Percentiles rank a stretch among this genome's conserved stretches.
Evolutionary conservation across 2,888 invertebrate species (phyloP).

Genomic region (Muscina levida): DNA sequence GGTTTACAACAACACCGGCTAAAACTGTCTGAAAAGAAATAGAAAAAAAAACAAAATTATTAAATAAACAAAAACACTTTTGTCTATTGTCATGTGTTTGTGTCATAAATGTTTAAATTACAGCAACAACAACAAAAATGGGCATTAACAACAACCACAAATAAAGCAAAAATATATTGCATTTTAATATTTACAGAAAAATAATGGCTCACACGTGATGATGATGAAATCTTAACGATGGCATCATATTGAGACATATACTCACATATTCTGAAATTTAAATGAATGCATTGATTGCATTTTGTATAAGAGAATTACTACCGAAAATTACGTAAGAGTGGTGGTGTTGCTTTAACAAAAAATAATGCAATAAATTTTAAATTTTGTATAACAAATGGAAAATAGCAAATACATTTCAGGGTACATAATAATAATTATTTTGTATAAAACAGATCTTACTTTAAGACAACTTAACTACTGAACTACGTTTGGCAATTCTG

Average conservation of each 20-base stretch:
- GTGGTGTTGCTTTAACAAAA: too few species aligned
- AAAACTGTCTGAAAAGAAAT: slow-evolving; percentile 48
- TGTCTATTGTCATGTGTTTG: slow-evolving; percentile 23
- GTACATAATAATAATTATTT: too few species aligned
- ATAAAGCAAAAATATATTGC: slow-evolving; percentile 26
- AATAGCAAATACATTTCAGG: too few species aligned
- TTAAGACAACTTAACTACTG: too few species aligned
- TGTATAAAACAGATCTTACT: too few species aligned
- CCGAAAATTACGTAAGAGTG: too few species aligned
- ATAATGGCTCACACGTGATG: slow-evolving; percentile 50
- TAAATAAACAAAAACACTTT: slow-evolving; percentile 2
- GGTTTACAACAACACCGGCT: neutral
- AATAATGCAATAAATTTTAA: too few species aligned
- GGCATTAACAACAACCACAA: too few species aligned
- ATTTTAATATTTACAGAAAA: slow-evolving; percentile 15
- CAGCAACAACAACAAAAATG: too few species aligned
- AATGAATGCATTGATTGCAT: too few species aligned
- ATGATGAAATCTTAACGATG: slow-evolving; percentile 45
- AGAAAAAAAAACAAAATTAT: neutral
- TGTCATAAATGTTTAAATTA: slow-evolving; percentile 2
- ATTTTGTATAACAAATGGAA: too few species aligned
- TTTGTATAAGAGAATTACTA: slow-evolving; percentile 8
- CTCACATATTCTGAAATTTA: slow-evolving; percentile 8
- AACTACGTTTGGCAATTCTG: too few species aligned
- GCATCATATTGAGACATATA: slow-evolving; percentile 50